Evolutionary conservation across 2,797 vertebrate species (phyloP).

Genomic region (Siniperca scherzeri): DNA sequence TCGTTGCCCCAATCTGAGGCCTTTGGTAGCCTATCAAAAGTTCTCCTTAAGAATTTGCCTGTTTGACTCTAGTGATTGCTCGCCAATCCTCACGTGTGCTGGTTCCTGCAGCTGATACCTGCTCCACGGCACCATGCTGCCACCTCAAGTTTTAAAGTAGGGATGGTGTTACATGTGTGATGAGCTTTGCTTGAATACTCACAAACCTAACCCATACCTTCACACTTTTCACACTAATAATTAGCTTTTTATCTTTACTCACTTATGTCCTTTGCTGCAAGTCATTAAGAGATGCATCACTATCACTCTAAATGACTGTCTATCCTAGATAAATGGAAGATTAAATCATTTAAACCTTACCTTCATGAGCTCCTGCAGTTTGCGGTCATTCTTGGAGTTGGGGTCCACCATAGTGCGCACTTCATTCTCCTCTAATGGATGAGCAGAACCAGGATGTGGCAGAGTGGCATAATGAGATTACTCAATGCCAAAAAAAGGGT

Average conservation of each 20-base stretch:
- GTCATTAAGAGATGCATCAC: background rate
- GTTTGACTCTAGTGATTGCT: constrained; percentile 4
- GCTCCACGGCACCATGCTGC: background rate
- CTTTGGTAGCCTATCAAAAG: constrained; percentile 9
- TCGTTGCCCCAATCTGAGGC: background rate
- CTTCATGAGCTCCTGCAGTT: constrained; percentile 96
- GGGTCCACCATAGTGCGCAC: constrained; percentile 98
- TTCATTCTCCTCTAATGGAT: constrained; percentile 94
- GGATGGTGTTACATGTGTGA: background rate
- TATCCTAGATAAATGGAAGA: background rate
- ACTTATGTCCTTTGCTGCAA: background rate
- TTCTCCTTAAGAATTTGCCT: background rate
- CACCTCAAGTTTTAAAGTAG: background rate
- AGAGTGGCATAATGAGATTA: background rate
- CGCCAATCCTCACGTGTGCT: background rate
- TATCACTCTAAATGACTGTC: background rate
- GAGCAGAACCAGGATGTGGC: constrained; percentile 6
- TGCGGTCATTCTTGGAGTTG: constrained; percentile 94
- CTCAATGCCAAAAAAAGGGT: background rate
- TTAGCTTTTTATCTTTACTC: background rate
- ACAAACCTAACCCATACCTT: background rate
- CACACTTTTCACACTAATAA: background rate
- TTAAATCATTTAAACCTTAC: constrained; percentile 67
- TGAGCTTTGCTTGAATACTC: background rate
- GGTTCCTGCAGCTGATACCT: background rate